Evolutionary conservation across 2,888 invertebrate genomes (phyloP).

Genomic region (Formica aserva): DNA sequence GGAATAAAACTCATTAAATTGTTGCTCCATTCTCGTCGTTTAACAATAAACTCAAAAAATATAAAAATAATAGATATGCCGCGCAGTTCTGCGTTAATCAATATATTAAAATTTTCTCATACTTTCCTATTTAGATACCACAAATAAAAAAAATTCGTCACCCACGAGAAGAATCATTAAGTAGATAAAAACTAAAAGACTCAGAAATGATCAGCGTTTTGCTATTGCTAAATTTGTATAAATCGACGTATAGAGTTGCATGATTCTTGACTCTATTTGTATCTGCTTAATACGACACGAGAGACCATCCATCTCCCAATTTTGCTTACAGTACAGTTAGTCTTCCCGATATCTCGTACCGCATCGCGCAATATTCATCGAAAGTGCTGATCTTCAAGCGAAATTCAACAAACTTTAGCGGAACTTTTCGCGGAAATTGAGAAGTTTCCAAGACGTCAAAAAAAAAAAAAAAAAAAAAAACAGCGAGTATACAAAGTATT

Average conservation of each 20-base stretch:
- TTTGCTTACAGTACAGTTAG: conserved; percentile 34
- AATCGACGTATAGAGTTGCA: not conserved
- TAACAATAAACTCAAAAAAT: not conserved
- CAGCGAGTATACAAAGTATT: not conserved
- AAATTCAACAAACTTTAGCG: not conserved
- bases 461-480: not conserved
- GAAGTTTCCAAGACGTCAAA: not conserved
- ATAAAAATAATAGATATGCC: not conserved
- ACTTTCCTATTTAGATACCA: not conserved
- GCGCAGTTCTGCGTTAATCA: no score
- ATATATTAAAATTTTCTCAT: not conserved
- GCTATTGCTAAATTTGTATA: conserved; percentile 11
- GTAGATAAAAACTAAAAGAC: not conserved
- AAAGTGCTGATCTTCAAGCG: not conserved
- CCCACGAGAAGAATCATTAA: not conserved
- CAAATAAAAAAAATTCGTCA: conserved; percentile 7
- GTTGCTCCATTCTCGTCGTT: not conserved
- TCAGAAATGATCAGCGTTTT: not conserved
- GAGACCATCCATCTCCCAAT: conserved; percentile 45
- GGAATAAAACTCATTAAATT: not conserved
- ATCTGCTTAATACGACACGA: conserved; percentile 27
- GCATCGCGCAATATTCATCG: conserved; percentile 33
- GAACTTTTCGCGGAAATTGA: conserved; percentile 22
- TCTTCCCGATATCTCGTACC: conserved; percentile 12
- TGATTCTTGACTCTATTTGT: conserved; percentile 28